phyloP scores from a whole-genome alignment of 2,797 vertebrate species.

The Melanotaenia trifasciata region DNA sequence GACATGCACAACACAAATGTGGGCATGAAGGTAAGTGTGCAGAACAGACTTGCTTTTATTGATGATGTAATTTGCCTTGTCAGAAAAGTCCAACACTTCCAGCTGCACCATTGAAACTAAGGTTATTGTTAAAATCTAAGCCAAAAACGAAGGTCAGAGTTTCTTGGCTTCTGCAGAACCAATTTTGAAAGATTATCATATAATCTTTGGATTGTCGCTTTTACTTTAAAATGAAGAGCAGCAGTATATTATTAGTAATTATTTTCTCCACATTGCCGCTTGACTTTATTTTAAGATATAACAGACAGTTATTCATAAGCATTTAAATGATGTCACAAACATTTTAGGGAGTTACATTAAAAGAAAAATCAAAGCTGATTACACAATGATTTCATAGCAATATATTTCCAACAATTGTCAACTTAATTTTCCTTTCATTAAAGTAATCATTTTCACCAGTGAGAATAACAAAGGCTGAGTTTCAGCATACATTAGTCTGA shows the following conservation, averaged over 20 bases:
- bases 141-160: neutral
- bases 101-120: neutral
- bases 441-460: slow-evolving; percentile 37
- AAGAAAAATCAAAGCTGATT: slow-evolving; percentile 17
- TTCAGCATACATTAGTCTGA: slow-evolving; percentile 28
- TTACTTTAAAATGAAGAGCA: too few species aligned
- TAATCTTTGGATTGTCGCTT: too few species aligned
- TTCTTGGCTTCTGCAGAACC: neutral
- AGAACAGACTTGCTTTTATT: neutral
- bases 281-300: slow-evolving; percentile 3
- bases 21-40: slow-evolving; percentile 91
- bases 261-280: neutral
- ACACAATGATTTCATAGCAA: slow-evolving; percentile 9
- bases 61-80: neutral
- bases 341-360: slow-evolving; percentile 40
- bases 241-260: too few species aligned
- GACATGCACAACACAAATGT: slow-evolving; percentile 99
- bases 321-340: slow-evolving; percentile 7
- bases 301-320: slow-evolving; percentile 11
- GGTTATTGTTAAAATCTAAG: neutral
- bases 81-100: neutral
- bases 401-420: slow-evolving; percentile 29
- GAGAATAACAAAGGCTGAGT: slow-evolving; percentile 23
- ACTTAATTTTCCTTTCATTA: slow-evolving; percentile 41
- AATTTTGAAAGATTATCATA: neutral